Conservation (phyloP, 2,797 vertebrate genomes). For the Lacerta bilineata region DNA sequence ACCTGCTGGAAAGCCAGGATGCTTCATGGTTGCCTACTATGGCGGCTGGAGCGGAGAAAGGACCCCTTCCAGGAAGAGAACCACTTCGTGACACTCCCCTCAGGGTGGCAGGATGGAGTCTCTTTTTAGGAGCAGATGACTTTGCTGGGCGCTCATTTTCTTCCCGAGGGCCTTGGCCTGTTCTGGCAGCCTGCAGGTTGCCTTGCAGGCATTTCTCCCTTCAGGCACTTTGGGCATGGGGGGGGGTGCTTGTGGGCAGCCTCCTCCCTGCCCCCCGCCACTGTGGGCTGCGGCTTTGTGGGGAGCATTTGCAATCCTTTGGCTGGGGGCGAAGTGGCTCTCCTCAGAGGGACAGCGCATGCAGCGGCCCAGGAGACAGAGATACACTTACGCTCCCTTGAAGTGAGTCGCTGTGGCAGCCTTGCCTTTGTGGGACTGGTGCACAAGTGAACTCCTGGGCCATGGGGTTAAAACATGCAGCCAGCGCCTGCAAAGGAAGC, state of each 20-base stretch:
- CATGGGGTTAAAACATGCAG: not conserved
- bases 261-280: no score
- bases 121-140: not conserved
- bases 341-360: no score
- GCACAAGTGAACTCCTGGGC: no score
- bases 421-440: not conserved
- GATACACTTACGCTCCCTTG: no score
- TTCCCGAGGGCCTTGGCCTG: no score
- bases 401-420: not conserved
- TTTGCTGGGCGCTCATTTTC: not conserved
- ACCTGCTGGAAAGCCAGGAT: not conserved
- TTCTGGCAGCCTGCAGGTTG: no score
- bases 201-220: not conserved
- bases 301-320: no score
- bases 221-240: not conserved
- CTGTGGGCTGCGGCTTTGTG: not conserved
- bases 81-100: not conserved
- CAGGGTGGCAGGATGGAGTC: not conserved
- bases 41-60: not conserved
- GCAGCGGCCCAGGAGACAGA: no score
- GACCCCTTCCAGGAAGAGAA: not conserved
- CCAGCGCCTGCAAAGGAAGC: not conserved
- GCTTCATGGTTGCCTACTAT: not conserved
- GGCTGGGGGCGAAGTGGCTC: no score
- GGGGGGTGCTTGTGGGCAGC: not conserved